Percentiles rank a stretch among this genome's conserved stretches.
These are phyloP conservation scores for Lucinisca nassula DNA, from an alignment of 2,888 invertebrate species.

Conservation along the genomic window DNA sequence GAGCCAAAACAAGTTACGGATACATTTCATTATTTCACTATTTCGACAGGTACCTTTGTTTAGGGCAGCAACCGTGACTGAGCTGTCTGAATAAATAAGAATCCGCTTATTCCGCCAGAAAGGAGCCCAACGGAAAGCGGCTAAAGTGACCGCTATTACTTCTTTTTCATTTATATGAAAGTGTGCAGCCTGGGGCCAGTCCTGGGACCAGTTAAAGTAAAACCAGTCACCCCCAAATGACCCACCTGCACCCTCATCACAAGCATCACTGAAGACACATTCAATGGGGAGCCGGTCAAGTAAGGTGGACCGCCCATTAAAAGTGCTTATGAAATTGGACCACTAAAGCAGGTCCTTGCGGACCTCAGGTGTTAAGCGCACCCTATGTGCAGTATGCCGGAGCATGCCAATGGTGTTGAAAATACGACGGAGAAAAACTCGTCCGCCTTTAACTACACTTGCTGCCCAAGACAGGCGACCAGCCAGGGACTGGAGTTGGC, in stretches of 20 bases:
- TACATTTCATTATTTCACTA: not conserved
- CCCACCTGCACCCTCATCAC: not conserved
- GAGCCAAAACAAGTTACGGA: not conserved
- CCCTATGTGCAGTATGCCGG: not conserved
- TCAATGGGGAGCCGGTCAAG: not conserved
- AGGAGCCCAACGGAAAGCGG: not conserved
- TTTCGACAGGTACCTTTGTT: not conserved
- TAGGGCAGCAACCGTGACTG: not conserved
- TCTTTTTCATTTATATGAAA: constrained; percentile 38
- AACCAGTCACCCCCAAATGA: too few relatives aligned
- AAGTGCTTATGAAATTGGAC: not conserved
- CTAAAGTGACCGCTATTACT: not conserved
- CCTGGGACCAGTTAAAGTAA: constrained; percentile 34
- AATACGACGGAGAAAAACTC: too few relatives aligned
- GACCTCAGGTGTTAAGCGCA: not conserved
- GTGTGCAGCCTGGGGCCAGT: constrained; percentile 28
- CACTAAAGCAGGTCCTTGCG: not conserved
- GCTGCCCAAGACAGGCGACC: too few relatives aligned
- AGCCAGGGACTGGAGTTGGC: too few relatives aligned
- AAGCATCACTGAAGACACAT: not conserved
- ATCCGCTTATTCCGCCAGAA: not conserved
- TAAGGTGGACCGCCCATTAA: not conserved
- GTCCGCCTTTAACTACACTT: too few relatives aligned
- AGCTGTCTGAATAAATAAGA: too few relatives aligned
- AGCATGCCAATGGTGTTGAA: not conserved